Evolutionary conservation across 2,797 vertebrate species (phyloP).

Genomic region (Sebastes iracundus): DNA sequence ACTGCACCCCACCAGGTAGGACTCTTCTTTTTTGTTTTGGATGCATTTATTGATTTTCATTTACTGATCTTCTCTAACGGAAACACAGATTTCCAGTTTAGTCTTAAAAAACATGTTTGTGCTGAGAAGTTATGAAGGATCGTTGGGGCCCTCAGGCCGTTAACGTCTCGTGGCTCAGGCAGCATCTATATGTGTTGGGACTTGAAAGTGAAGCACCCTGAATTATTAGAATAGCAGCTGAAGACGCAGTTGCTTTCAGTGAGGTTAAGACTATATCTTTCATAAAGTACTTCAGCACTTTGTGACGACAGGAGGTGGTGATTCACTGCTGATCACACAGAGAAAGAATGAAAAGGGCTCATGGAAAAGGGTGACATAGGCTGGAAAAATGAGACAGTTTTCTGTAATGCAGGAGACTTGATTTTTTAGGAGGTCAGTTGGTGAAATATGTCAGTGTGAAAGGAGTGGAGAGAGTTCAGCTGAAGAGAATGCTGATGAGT

Average conservation of each 20-base stretch:
- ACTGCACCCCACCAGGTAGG: conserved; percentile 69
- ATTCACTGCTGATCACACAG: conserved; percentile 67
- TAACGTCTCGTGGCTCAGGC: neutral
- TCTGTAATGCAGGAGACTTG: neutral
- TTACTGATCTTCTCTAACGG: neutral
- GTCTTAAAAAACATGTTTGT: neutral
- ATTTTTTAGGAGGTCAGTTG: conserved; percentile 19
- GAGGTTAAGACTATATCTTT: neutral
- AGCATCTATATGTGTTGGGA: conserved; percentile 25
- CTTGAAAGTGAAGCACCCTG: conserved; percentile 13
- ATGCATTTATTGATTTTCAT: neutral
- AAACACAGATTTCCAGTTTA: neutral
- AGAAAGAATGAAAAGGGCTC: conserved; percentile 54
- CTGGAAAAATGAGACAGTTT: conserved; percentile 48
- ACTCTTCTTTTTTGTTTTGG: neutral
- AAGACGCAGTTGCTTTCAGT: neutral
- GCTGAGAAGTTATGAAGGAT: neutral
- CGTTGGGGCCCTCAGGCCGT: conserved; percentile 9
- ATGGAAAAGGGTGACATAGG: conserved; percentile 58
- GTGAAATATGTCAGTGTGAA: neutral
- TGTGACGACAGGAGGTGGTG: conserved; percentile 41
- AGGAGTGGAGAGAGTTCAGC: neutral
- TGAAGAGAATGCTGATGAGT: conserved; percentile 56
- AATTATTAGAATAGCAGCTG: neutral
- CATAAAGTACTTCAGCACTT: conserved; percentile 25